phyloP scores from a whole-genome alignment of 2,888 invertebrate genomes.

The Argyra leucocephala region DNA sequence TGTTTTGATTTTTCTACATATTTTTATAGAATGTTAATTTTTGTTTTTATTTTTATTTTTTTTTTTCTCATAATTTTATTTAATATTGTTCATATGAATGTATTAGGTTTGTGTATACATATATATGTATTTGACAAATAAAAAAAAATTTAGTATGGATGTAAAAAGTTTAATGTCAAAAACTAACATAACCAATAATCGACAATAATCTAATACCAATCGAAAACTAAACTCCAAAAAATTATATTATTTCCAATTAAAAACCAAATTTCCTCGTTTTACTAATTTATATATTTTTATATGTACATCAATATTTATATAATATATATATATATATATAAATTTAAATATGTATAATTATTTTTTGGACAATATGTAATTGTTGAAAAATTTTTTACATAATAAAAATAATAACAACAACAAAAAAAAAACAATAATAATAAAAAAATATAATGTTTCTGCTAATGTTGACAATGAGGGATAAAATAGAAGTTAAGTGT shows the following conservation, averaged over 20 bases:
- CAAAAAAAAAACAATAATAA: too few relatives aligned
- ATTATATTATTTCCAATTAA: constrained; percentile 10
- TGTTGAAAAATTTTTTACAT: neutral
- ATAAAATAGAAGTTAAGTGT: neutral
- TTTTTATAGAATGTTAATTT: too few relatives aligned
- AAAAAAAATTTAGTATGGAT: neutral
- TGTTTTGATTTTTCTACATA: too few relatives aligned
- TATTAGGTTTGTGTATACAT: neutral
- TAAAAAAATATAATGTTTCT: too few relatives aligned
- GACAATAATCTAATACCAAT: constrained; percentile 6
- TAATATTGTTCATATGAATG: neutral
- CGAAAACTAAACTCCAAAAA: neutral
- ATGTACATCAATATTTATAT: neutral
- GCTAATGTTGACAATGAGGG: neutral
- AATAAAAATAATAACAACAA: too few relatives aligned
- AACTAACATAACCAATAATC: constrained; percentile 6
- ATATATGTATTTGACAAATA: neutral
- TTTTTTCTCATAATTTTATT: neutral
- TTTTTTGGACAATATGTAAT: constrained; percentile 4
- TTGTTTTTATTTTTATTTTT: neutral
- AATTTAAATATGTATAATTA: neutral
- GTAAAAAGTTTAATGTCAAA: constrained; percentile 1
- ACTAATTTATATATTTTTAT: constrained; percentile 8
- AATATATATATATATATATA: neutral
- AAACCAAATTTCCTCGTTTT: constrained; percentile 12